Base-by-base conservation (phyloP, 2,797 vertebrate species). In the Eremophila alpestris region DNA sequence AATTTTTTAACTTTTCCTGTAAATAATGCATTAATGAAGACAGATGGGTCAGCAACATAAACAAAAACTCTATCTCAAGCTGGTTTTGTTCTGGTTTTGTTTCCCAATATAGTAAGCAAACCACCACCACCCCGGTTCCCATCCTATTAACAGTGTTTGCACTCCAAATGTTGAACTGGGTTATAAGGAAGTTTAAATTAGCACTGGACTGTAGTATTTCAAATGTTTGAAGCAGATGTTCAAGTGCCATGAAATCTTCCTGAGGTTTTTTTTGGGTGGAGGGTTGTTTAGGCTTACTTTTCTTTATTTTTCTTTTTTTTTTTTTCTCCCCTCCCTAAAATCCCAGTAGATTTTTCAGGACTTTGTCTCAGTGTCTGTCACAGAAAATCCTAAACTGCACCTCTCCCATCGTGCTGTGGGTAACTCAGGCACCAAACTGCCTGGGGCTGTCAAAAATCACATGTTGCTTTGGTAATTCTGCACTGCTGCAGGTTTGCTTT, bases 21-120 rank as follows among this genome's bases (percentile, higher is more conserved):
- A 99, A 99, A 99, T 99, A 98, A 97, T 93, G 97, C 98, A 95
- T 98, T 99, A 99, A 98, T 98, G 97, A 98, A 98, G 98, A 96
- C 96, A 94, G 97, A 98, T 97, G 97, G 89, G 83, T 96, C 89
- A 71, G 92, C 88, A 95, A 55, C 83, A 95, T 98, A 98, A 98
- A 93, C 97, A 97, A 97, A 97, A 95, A 89, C 97, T 95, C 96
- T 96, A 87, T 94, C 91, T 96, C 96, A 82, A 67, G 95, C 97
- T 97, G 97, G 97, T 96, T 96, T 98, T 97, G 97, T 97, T 98
- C 97, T 94, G 97, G 95, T 85, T 97, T 97, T 96, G 97, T 89
- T 96, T 95, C 98, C 95, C 96, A 98, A 98, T 98, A 97, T 98
- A 98, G 98, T 82, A 94, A 95, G 94, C 95, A 91, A 93, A 64